A percentile compares a stretch with the other conserved stretches of the same genome.
These are phyloP conservation scores for Phytoseiulus persimilis DNA, from an alignment of 2,888 invertebrate species.

Conservation along the genomic window DNA sequence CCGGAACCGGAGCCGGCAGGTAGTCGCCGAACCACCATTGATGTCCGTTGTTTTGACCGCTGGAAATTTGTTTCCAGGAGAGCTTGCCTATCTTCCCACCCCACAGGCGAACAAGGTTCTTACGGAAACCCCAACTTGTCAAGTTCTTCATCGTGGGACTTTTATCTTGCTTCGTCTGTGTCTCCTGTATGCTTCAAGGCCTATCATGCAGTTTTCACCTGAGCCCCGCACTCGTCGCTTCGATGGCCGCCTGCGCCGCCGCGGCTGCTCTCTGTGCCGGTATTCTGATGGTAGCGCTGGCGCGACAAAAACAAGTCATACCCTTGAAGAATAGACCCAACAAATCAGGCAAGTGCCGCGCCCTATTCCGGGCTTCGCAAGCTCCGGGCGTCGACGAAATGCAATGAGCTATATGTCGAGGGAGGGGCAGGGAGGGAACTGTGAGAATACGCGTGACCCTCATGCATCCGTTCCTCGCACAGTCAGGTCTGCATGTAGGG, in stretches of 20 bases:
- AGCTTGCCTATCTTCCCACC: neutral
- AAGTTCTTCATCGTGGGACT: constrained; percentile 11
- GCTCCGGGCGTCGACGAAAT: neutral
- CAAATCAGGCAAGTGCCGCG: neutral
- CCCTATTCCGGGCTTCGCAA: too few relatives aligned
- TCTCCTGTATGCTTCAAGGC: constrained; percentile 17
- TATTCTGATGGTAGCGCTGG: constrained; percentile 10
- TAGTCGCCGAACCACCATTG: too few relatives aligned
- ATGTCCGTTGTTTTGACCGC: too few relatives aligned
- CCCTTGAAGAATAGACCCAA: neutral
- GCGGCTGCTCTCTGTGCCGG: neutral
- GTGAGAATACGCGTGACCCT: too few relatives aligned
- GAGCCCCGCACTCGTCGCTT: neutral
- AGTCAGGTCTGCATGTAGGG: too few relatives aligned
- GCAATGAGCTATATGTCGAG: too few relatives aligned
- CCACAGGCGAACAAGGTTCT: neutral
- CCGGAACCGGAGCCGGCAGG: too few relatives aligned
- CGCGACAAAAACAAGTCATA: constrained; percentile 26
- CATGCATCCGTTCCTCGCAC: too few relatives aligned
- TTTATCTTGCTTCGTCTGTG: constrained; percentile 25
- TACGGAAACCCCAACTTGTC: neutral
- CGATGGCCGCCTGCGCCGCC: constrained; percentile 6
- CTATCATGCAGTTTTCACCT: neutral
- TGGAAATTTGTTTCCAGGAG: neutral
- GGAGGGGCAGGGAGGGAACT: too few relatives aligned